These are phyloP conservation scores for Liasis olivaceus DNA, from an alignment of 2,797 vertebrate genomes.

Conservation along the genomic window DNA sequence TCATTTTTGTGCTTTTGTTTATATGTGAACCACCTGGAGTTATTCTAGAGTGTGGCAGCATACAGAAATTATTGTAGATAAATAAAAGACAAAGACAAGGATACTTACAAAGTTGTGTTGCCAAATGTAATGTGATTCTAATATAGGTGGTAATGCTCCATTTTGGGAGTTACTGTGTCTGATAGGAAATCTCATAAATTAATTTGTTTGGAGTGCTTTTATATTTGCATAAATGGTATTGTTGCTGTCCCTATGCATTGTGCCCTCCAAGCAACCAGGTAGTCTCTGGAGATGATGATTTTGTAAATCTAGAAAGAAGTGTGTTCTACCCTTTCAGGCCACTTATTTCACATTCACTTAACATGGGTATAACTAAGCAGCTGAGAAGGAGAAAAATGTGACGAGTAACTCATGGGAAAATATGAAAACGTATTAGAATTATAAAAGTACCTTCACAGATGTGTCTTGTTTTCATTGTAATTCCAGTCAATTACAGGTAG, in stretches of 20 bases:
- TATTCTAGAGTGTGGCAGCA: too few relatives aligned
- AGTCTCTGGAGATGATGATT: neutral
- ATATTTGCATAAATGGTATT: neutral
- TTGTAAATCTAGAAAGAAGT: neutral
- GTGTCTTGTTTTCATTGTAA: conserved; percentile 22
- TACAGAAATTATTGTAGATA: too few relatives aligned
- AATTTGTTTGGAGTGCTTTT: neutral
- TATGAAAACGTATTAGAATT: conserved; percentile 12
- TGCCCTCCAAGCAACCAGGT: neutral
- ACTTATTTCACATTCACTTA: neutral
- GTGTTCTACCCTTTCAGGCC: neutral
- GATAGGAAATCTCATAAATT: neutral
- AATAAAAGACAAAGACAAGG: too few relatives aligned
- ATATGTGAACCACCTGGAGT: too few relatives aligned
- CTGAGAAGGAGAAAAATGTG: neutral
- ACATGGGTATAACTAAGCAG: neutral
- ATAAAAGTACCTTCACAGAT: conserved; percentile 23
- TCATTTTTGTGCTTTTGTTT: too few relatives aligned
- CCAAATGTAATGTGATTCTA: neutral
- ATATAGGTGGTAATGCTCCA: neutral
- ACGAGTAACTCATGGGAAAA: conserved; percentile 1
- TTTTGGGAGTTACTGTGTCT: neutral
- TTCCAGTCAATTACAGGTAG: conserved; percentile 8
- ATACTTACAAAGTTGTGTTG: neutral
- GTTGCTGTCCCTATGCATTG: neutral